Evolutionary conservation across 2,113 vertebrate species (phyloP).

Genomic region (Hippocampus abdominalis): DNA sequence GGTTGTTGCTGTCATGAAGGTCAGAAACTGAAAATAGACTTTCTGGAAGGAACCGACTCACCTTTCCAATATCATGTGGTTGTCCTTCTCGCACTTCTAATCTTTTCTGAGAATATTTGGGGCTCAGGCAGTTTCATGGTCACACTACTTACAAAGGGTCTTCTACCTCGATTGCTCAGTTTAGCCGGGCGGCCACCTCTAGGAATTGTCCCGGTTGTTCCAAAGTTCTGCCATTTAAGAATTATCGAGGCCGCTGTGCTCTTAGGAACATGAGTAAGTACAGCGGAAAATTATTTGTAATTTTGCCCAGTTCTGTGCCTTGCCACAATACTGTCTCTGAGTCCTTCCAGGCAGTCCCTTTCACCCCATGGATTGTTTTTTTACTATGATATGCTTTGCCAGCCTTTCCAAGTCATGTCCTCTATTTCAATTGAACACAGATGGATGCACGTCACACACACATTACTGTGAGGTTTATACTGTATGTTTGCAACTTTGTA

Average conservation of each 20-base stretch:
- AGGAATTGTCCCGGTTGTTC: neutral
- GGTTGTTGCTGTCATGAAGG: no score
- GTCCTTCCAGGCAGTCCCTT: neutral
- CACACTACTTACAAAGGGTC: neutral
- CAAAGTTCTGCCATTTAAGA: slow-evolving; percentile 1
- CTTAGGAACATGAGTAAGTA: neutral
- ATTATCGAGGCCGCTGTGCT: neutral
- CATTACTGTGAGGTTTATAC: neutral
- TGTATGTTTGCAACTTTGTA: neutral
- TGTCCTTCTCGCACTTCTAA: neutral
- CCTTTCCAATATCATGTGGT: neutral
- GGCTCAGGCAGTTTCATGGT: neutral
- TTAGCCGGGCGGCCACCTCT: neutral
- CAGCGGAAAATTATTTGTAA: slow-evolving; percentile 1
- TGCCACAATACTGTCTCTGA: slow-evolving; percentile 1
- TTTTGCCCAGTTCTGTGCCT: neutral
- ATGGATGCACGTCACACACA: neutral
- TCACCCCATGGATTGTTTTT: neutral
- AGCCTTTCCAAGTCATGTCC: neutral
- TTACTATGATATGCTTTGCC: neutral
- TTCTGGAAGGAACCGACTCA: neutral
- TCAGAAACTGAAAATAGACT: neutral
- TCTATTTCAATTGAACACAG: neutral
- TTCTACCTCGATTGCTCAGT: neutral
- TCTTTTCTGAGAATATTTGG: neutral